Conservation (phyloP, 2,888 invertebrate species). For the Lycophotia porphyrea region DNA sequence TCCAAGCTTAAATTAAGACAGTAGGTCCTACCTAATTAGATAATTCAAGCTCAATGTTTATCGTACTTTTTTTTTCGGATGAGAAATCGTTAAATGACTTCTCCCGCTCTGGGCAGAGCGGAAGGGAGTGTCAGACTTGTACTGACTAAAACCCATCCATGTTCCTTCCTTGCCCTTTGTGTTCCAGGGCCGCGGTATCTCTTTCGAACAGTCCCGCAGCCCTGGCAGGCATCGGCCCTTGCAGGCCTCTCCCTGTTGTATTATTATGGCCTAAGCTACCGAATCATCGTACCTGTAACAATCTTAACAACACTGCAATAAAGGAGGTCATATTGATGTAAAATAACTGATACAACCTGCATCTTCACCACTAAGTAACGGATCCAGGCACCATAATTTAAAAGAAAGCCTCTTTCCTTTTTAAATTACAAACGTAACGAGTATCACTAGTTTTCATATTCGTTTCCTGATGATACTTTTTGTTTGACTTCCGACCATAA, state of each 20-base stretch:
- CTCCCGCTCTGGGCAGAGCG: no score
- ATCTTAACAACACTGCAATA: neutral
- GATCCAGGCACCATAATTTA: slow-evolving; percentile 48
- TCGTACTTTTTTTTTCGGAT: no score
- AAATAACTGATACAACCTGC: slow-evolving; percentile 2
- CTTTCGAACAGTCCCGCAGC: no score
- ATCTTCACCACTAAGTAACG: slow-evolving; percentile 37
- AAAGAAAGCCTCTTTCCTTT: slow-evolving; percentile 45
- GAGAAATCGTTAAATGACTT: no score
- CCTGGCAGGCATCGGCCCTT: no score
- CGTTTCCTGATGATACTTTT: slow-evolving; percentile 44
- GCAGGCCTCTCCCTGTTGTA: no score
- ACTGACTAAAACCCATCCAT: no score
- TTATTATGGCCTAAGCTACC: no score
- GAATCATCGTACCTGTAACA: neutral
- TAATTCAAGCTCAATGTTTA: neutral
- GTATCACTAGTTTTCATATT: slow-evolving; percentile 43
- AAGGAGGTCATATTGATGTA: neutral
- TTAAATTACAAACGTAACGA: slow-evolving; percentile 34
- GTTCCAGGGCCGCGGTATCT: no score
- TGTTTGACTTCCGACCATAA: slow-evolving; percentile 28
- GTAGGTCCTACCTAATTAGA: neutral
- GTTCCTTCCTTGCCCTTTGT: no score
- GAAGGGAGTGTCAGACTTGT: no score
- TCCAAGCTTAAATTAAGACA: neutral